Evolutionary conservation across 1,140 invertebrate genomes (phyloP).

Genomic region (Leptinotarsa texana): DNA sequence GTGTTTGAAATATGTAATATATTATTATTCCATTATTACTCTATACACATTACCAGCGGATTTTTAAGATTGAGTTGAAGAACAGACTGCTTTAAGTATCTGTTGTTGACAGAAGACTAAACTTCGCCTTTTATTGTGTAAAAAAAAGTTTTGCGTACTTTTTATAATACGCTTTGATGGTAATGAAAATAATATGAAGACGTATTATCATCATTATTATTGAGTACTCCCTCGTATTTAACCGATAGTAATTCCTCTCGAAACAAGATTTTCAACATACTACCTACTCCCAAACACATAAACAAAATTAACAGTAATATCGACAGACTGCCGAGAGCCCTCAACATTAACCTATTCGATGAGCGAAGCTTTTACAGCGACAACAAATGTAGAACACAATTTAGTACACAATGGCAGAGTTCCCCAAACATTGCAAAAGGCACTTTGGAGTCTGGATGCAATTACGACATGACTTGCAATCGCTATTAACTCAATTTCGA

Average conservation of each 20-base stretch:
- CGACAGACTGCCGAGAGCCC: slow-evolving; percentile 26
- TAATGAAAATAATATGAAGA: too few species aligned
- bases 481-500: slow-evolving; percentile 44
- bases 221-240: not conserved
- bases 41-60: too few species aligned
- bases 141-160: too few species aligned
- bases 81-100: too few species aligned
- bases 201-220: too few species aligned
- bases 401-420: slow-evolving; percentile 22
- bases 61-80: too few species aligned
- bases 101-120: too few species aligned
- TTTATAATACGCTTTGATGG: too few species aligned
- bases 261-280: slow-evolving; percentile 1
- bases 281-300: slow-evolving; percentile 18
- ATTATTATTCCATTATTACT: too few species aligned
- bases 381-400: slow-evolving; percentile 30
- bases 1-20: too few species aligned
- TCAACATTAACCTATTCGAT: slow-evolving; percentile 25
- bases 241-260: not conserved
- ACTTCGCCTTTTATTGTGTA: too few species aligned
- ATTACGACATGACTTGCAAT: slow-evolving; percentile 43
- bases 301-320: slow-evolving; percentile 28
- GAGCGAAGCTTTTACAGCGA: slow-evolving; percentile 23
- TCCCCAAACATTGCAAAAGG: slow-evolving; percentile 18
- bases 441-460: slow-evolving; percentile 37